Conservation (phyloP, 2,113 vertebrate species). For the Ranitomeya variabilis region DNA sequence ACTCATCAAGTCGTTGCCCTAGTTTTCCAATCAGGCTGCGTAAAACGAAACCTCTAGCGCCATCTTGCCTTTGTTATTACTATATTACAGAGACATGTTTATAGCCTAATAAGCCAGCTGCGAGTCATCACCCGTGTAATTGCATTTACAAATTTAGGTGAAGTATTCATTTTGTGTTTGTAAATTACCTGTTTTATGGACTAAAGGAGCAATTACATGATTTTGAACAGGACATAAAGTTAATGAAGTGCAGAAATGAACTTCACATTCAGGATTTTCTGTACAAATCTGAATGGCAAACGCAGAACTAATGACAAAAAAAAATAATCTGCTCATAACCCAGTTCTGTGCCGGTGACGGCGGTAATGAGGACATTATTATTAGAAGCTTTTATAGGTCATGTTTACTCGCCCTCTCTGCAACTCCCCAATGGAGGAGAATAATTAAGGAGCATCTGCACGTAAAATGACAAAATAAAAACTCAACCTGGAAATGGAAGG, state of each 20-base stretch:
- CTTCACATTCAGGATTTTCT: background rate
- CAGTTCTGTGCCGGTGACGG: background rate
- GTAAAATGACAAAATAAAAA: background rate
- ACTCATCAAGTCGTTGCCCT: background rate
- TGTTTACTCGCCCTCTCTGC: background rate
- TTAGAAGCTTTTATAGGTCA: background rate
- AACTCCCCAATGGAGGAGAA: background rate
- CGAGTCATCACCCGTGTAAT: background rate
- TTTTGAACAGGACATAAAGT: constrained; percentile 24
- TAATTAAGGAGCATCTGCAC: background rate
- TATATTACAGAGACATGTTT: background rate
- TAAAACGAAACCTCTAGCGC: background rate
- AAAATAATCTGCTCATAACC: constrained; percentile 13
- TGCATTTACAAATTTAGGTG: constrained; percentile 31
- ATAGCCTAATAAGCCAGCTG: background rate
- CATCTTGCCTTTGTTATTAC: background rate
- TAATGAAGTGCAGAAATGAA: constrained; percentile 22
- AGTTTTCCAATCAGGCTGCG: background rate
- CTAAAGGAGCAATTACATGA: constrained; percentile 13
- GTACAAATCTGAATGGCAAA: background rate
- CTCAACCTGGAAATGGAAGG: background rate
- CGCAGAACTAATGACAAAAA: background rate
- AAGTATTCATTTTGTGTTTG: background rate
- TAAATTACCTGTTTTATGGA: background rate
- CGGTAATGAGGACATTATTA: background rate